phyloP scores from a whole-genome alignment of 2,113 vertebrate species.

The Halichoeres trimaculatus region DNA sequence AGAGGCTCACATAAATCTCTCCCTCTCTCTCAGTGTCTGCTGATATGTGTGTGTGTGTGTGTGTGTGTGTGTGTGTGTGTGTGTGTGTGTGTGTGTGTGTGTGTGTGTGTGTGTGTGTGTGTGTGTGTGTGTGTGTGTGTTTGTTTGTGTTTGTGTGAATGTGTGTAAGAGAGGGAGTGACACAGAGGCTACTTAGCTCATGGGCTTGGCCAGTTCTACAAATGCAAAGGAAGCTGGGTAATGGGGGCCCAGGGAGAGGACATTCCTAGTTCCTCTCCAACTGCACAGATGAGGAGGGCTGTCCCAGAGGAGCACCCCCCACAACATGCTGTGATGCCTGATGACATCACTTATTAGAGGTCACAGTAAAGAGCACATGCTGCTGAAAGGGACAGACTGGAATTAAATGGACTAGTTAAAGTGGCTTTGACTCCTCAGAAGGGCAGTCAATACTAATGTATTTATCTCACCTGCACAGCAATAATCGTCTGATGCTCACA shows the following conservation, averaged over 20 bases:
- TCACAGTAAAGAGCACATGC: conserved; percentile 62
- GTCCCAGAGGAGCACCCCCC: conserved; percentile 52
- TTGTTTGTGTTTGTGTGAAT: too few species aligned
- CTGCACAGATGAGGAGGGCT: conserved; percentile 30
- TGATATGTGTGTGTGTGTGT: background rate
- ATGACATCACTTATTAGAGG: conserved; percentile 75
- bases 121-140: background rate
- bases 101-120: background rate
- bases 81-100: too few species aligned
- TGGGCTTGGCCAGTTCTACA: conserved; percentile 33
- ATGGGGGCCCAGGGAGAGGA: conserved; percentile 60
- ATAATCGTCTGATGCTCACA: conserved; percentile 31
- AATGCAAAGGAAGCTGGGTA: conserved; percentile 47
- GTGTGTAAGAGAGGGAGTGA: background rate
- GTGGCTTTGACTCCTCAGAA: conserved; percentile 65
- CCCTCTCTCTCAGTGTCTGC: too few species aligned
- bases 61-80: too few species aligned
- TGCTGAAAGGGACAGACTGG: conserved; percentile 64
- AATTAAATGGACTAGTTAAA: conserved; percentile 68
- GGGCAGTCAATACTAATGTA: conserved; percentile 58
- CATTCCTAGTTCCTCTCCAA: conserved; percentile 53
- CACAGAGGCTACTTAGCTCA: conserved; percentile 24
- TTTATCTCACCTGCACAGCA: conserved; percentile 19
- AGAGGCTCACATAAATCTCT: conserved; percentile 35
- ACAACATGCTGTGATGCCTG: conserved; percentile 47